Conservation (phyloP, 2,888 invertebrate genomes). For the Lasioglossum marginatum region DNA sequence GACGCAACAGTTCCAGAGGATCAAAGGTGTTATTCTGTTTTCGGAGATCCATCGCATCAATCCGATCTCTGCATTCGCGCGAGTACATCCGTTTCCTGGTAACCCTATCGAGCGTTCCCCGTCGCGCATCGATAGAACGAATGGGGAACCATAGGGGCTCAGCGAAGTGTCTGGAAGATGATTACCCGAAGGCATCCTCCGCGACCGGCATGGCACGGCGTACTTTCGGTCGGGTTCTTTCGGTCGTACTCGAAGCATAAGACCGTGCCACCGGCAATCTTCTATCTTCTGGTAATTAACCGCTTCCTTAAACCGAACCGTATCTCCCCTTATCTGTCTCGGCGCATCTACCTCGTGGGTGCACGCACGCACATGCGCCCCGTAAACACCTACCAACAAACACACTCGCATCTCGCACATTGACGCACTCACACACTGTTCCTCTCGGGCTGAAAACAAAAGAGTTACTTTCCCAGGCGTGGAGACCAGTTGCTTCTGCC, state of each 20-base stretch:
- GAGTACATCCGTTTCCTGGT: slow-evolving; percentile 14
- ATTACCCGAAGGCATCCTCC: slow-evolving; percentile 64
- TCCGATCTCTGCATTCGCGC: background rate
- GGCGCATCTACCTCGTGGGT: slow-evolving; percentile 67
- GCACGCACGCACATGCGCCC: slow-evolving; percentile 55
- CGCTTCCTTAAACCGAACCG: slow-evolving; percentile 81
- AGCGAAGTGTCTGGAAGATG: slow-evolving; percentile 59
- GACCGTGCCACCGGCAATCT: slow-evolving; percentile 72
- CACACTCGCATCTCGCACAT: background rate
- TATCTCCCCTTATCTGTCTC: slow-evolving; percentile 78
- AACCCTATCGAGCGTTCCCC: slow-evolving; percentile 11
- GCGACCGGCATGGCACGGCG: slow-evolving; percentile 35
- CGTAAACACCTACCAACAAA: slow-evolving; percentile 46
- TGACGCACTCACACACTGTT: background rate
- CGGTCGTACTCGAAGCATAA: slow-evolving; percentile 64
- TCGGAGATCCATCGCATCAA: background rate
- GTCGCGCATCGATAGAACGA: slow-evolving; percentile 36
- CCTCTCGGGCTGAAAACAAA: slow-evolving; percentile 62
- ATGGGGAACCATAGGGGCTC: slow-evolving; percentile 4
- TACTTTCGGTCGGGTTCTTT: slow-evolving; percentile 66
- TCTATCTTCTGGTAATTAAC: slow-evolving; percentile 81
- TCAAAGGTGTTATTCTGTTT: slow-evolving; percentile 1
- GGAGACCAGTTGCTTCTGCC: background rate
- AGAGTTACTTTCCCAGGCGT: slow-evolving; percentile 70
- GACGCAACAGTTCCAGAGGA: background rate